phyloP scores from a whole-genome alignment of 2,113 vertebrate species.

The Rhinoptilus africanus region DNA sequence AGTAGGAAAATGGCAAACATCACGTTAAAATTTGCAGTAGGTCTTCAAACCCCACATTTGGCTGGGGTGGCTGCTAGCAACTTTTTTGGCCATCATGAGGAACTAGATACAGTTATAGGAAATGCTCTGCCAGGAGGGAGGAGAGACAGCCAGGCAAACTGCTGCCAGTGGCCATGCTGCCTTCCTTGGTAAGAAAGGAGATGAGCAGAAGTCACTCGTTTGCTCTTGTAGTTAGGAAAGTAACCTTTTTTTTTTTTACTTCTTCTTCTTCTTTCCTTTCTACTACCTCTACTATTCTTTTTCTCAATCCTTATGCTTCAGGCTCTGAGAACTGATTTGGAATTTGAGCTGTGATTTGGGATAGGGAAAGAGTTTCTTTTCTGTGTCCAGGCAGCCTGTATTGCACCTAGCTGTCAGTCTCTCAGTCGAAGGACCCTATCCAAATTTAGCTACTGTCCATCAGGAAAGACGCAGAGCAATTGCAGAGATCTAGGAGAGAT shows the following conservation, averaged over 20 bases:
- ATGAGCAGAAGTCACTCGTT: not conserved
- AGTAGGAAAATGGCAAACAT: not conserved
- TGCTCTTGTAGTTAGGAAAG: not conserved
- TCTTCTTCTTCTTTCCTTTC: not conserved
- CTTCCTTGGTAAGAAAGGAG: not conserved
- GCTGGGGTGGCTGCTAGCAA: not conserved
- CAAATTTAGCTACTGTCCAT: not conserved
- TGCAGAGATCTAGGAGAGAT: not conserved
- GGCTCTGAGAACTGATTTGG: not conserved
- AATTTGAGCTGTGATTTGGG: not conserved
- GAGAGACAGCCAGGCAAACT: not conserved
- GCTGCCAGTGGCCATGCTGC: not conserved
- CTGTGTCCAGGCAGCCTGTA: not conserved
- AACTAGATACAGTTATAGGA: not conserved
- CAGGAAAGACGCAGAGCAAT: not conserved
- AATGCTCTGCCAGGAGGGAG: not conserved
- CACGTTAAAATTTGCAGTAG: not conserved
- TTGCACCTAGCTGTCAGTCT: not conserved
- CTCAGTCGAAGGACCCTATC: not conserved
- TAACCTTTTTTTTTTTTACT: not conserved
- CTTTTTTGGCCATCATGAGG: fast-evolving
- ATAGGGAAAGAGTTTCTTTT: not conserved
- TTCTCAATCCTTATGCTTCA: not conserved
- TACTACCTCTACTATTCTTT: not conserved
- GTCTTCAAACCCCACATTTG: not conserved